Conservation (phyloP, 2,113 vertebrate species). For the sheep (Ovis aries) region DNA sequence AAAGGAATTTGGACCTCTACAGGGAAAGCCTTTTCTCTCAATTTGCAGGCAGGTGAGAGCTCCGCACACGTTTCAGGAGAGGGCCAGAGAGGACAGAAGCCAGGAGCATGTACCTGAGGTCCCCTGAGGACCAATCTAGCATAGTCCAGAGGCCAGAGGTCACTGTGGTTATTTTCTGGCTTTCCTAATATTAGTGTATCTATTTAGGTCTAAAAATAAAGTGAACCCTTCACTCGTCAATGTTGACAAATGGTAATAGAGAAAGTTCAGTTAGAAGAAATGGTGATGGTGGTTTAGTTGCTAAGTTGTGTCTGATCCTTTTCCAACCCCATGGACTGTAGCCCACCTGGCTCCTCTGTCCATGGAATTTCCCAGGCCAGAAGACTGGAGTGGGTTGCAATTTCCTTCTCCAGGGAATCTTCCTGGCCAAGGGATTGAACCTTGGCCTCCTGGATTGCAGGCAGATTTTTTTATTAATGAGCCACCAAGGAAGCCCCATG, state of each 20-base stretch:
- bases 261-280: neutral
- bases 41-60: neutral
- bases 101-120: neutral
- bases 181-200: neutral
- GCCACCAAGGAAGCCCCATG: neutral
- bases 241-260: neutral
- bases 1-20: neutral
- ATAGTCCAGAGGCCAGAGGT: neutral
- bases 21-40: neutral
- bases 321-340: neutral
- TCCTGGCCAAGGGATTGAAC: neutral
- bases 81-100: neutral
- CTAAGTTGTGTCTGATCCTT: neutral
- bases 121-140: neutral
- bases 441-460: too few relatives aligned
- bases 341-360: neutral
- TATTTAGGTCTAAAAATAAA: neutral
- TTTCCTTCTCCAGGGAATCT: neutral
- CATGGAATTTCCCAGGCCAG: neutral
- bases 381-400: neutral
- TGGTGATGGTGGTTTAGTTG: neutral
- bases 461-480: fast-evolving
- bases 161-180: neutral
- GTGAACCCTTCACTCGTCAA: fast-evolving
- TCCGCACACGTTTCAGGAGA: neutral